A percentile compares a stretch with the other conserved stretches of the same genome.
Evolutionary conservation across 2,888 invertebrate genomes (phyloP).

Genomic region (Gymnosoma rotundatum): DNA sequence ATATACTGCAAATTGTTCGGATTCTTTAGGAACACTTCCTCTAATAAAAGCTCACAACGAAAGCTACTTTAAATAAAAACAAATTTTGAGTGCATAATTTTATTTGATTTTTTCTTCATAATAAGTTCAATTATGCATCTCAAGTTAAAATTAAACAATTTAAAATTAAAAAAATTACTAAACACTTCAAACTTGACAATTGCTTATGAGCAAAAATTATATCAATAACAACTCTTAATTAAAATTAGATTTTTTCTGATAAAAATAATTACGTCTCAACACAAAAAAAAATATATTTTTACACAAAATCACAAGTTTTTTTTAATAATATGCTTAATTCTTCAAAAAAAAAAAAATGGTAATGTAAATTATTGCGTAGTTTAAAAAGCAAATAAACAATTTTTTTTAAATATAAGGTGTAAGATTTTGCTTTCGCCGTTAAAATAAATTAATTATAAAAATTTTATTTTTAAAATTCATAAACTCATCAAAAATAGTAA

Average conservation of each 20-base stretch:
- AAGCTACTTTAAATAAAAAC: too few relatives aligned
- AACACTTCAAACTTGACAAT: slow-evolving; percentile 15
- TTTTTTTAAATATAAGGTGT: too few relatives aligned
- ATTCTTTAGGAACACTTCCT: too few relatives aligned
- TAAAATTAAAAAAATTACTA: background rate
- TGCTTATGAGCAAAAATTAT: slow-evolving; percentile 6
- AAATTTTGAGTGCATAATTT: background rate
- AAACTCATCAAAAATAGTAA: too few relatives aligned
- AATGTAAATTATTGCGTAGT: background rate
- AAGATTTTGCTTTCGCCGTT: too few relatives aligned
- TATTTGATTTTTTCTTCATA: background rate
- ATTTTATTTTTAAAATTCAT: too few relatives aligned
- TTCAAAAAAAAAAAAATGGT: background rate
- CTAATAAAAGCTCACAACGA: too few relatives aligned
- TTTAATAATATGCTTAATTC: background rate
- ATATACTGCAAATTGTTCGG: too few relatives aligned
- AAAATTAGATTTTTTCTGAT: slow-evolving; percentile 34
- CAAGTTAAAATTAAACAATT: slow-evolving; percentile 22
- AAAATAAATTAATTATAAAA: too few relatives aligned
- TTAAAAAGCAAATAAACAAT: too few relatives aligned
- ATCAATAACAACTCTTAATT: slow-evolving; percentile 30
- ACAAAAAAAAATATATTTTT: background rate
- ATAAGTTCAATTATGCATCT: slow-evolving; percentile 16
- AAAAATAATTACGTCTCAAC: slow-evolving; percentile 9
- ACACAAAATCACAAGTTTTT: background rate